Base-by-base conservation (phyloP, 1,140 invertebrate species). In the Riptortus pedestris region DNA sequence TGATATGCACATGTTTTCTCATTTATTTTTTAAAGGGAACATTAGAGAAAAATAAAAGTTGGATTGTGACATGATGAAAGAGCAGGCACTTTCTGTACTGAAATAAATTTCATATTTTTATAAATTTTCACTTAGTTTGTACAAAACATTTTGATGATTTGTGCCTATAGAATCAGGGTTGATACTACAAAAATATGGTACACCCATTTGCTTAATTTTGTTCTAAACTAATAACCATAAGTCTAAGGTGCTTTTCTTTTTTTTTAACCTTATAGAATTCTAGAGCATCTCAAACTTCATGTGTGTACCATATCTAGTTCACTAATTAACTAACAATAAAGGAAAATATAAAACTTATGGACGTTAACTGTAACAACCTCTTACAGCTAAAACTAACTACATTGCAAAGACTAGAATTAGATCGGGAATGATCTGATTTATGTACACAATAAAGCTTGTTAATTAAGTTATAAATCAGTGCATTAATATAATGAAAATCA, bases 331-430 rank as follows among this genome's bases (percentile, higher is more conserved):
- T 59, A 33, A 33, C 16, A 59, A 31, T 59, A 59, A 59, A 28
- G 28, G n/a, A 59, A 59, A 12, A 59, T 59, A 59, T 2, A 59
- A 59, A 31, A 18, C 29, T 59, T 31, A 59, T 59, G 57, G 57
- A 59, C 57, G 57, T 31, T 59, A 59, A 59, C 28, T 59, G 57
- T 59, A 59, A 59, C 57, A 59, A 59, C 57, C 57, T 38, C 57
- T 59, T 59, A 59, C 31, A 33, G 33, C 31, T 38, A 33, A 59
- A 29, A 57, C 5, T 26, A 38, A 38, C 57, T 59, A 59, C 28
- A 22, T 59, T 59, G 27, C 57, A 59, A 59, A 16, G 28, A 59
- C 57, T 59, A 59, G 28, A 31, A 59, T 20, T 31, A 20, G 3
- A 16, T 31, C 24, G 27, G 33, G 33, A 59, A 59, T 55, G 18